Evolutionary conservation across 2,113 vertebrate genomes (phyloP).

Genomic region (Leptosomus discolor): DNA sequence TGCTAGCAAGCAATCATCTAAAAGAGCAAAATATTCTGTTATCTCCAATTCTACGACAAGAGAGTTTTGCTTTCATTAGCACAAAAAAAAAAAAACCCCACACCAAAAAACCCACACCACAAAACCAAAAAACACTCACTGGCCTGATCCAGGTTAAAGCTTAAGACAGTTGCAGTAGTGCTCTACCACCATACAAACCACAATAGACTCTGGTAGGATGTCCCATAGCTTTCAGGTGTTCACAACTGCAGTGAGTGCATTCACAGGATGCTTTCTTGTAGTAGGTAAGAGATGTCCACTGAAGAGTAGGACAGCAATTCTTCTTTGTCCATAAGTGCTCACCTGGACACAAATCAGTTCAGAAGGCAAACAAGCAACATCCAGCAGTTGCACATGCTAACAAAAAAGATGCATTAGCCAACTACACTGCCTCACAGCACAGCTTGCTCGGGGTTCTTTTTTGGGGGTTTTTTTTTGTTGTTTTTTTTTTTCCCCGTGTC

Average conservation of each 20-base stretch:
- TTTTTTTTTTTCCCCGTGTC: neutral
- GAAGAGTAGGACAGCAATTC: neutral
- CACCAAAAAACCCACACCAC: neutral
- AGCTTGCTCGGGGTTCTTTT: no score
- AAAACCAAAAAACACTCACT: neutral
- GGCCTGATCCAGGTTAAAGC: neutral
- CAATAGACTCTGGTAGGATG: neutral
- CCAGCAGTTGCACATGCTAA: neutral
- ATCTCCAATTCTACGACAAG: neutral
- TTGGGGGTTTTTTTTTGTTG: rapidly evolving
- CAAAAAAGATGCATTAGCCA: neutral
- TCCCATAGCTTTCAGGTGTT: neutral
- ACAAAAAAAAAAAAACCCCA: neutral
- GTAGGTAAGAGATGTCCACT: neutral
- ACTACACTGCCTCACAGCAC: neutral
- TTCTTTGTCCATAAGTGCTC: neutral
- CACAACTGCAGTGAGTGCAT: neutral
- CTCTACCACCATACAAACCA: neutral
- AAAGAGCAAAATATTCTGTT: neutral
- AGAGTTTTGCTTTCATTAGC: neutral
- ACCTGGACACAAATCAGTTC: neutral
- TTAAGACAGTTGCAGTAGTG: neutral
- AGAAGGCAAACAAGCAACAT: neutral
- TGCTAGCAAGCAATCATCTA: neutral
- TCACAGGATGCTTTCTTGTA: neutral